Conservation (phyloP, 2,888 invertebrate genomes). For the Cryptus viduatorius region DNA sequence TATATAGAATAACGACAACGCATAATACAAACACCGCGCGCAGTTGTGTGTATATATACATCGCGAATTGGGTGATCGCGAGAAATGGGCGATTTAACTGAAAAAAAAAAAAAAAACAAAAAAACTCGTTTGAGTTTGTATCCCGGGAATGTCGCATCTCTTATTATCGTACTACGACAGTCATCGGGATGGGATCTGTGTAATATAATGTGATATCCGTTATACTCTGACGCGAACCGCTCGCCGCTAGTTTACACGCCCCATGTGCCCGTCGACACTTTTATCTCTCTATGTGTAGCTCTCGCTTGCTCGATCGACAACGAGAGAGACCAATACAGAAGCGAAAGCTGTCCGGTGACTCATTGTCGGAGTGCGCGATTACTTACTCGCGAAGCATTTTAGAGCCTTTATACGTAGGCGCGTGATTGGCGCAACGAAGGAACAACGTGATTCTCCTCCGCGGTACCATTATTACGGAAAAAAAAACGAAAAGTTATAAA, state of each 20-base stretch:
- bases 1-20: slow-evolving; percentile 6
- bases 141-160: slow-evolving; percentile 23
- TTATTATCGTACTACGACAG: slow-evolving; percentile 51
- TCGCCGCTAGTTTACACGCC: slow-evolving; percentile 47
- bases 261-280: slow-evolving; percentile 40
- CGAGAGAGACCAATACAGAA: slow-evolving; percentile 29
- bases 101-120: slow-evolving; percentile 9
- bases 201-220: slow-evolving; percentile 60
- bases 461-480: background rate
- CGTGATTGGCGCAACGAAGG: background rate
- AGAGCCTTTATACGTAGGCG: slow-evolving; percentile 22
- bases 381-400: slow-evolving; percentile 51
- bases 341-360: slow-evolving; percentile 62
- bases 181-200: slow-evolving; percentile 48
- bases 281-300: slow-evolving; percentile 20
- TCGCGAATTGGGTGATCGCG: slow-evolving; percentile 8
- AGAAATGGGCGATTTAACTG: slow-evolving; percentile 31
- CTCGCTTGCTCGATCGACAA: slow-evolving; percentile 40
- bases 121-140: slow-evolving; percentile 36
- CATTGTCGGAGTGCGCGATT: slow-evolving; percentile 58
- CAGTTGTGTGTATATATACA: background rate
- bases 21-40: slow-evolving; percentile 1
- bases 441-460: background rate
- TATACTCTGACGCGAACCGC: slow-evolving; percentile 47
- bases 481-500: background rate